Evolutionary conservation across 2,888 invertebrate species (phyloP).

Genomic region (Pardosa pseudoannulata): DNA sequence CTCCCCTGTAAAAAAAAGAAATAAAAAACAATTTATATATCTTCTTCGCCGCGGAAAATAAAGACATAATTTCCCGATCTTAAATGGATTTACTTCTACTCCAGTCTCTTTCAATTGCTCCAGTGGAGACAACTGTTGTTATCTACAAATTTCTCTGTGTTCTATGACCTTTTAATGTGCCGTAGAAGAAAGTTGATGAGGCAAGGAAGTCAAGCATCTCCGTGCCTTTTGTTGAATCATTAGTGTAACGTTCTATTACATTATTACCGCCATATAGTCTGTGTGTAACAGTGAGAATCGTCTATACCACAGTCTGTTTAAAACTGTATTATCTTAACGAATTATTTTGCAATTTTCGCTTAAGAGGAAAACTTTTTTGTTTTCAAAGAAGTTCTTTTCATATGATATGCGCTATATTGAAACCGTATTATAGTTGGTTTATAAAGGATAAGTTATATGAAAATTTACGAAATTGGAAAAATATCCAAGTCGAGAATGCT

Average conservation of each 20-base stretch:
- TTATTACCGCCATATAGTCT: conserved; percentile 8
- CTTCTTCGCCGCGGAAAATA: no score
- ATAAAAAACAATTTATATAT: no score
- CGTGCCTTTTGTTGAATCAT: conserved; percentile 34
- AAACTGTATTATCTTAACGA: background rate
- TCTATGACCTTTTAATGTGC: conserved; percentile 36
- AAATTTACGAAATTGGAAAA: no score
- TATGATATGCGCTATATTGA: no score
- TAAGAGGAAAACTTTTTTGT: no score
- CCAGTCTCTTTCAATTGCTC: background rate
- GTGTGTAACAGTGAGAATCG: background rate
- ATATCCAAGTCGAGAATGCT: no score
- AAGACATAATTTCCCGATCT: background rate
- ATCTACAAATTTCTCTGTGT: conserved; percentile 5
- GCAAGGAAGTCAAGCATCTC: conserved; percentile 3
- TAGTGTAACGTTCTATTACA: conserved; percentile 33
- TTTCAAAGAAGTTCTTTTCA: no score
- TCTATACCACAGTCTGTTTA: no score
- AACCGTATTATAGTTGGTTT: no score
- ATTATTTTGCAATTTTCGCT: no score
- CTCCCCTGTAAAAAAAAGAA: no score
- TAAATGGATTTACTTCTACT: background rate
- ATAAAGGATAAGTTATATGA: no score
- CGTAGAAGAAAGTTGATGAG: conserved; percentile 31
- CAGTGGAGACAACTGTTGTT: background rate